phyloP scores from a whole-genome alignment of 2,113 vertebrate species.

The Periophthalmodon schlosseri region DNA sequence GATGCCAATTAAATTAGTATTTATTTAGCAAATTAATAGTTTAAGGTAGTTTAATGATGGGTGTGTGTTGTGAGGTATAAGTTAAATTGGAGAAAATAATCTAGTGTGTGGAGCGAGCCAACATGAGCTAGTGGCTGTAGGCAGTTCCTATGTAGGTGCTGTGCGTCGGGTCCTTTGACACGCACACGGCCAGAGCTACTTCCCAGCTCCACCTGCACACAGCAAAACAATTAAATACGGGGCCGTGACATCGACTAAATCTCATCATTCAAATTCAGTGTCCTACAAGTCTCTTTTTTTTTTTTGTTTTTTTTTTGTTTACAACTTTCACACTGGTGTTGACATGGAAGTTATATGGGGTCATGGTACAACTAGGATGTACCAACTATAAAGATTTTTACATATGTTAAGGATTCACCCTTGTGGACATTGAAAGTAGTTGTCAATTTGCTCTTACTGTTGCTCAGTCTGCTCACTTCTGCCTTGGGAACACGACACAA shows the following conservation, averaged over 20 bases:
- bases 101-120: too few species aligned
- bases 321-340: not conserved
- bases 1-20: too few species aligned
- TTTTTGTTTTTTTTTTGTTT: conserved; percentile 12
- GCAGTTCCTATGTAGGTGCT: too few species aligned
- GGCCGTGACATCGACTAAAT: conserved; percentile 20
- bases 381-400: not conserved
- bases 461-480: not conserved
- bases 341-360: not conserved
- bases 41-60: too few species aligned
- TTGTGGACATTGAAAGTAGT: not conserved
- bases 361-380: not conserved
- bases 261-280: conserved; percentile 15
- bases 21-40: too few species aligned
- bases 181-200: too few species aligned
- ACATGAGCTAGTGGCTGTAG: too few species aligned
- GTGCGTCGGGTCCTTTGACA: too few species aligned
- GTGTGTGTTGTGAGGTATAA: too few species aligned
- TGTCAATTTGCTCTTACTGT: not conserved
- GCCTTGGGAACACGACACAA: conserved; percentile 1
- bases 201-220: too few species aligned
- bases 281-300: conserved; percentile 29
- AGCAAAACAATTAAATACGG: too few species aligned
- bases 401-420: not conserved
- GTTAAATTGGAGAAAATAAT: too few species aligned